These are phyloP conservation scores for Ceratosolen fusciceps DNA, from an alignment of 1,140 invertebrate genomes.

Conservation along the genomic window DNA sequence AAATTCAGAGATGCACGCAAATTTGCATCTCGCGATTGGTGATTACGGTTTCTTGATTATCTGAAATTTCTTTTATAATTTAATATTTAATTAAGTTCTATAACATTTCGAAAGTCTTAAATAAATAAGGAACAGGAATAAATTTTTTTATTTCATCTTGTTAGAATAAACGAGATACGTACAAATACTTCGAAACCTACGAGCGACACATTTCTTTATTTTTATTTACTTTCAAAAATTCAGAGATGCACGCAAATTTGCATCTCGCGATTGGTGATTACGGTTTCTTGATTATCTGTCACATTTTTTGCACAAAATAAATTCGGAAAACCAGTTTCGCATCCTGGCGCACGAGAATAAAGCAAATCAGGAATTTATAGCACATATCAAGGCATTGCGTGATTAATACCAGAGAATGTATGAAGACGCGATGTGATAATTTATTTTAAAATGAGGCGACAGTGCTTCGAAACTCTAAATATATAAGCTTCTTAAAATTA, in stretches of 20 bases:
- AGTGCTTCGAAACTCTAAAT: not conserved
- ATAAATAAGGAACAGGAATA: slow-evolving; percentile 32
- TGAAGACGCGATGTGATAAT: slow-evolving; percentile 43
- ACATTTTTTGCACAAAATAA: slow-evolving; percentile 49
- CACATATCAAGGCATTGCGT: slow-evolving; percentile 20
- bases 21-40: slow-evolving; percentile 46
- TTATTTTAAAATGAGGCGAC: slow-evolving; percentile 42
- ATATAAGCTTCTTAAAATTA: slow-evolving; percentile 11
- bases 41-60: slow-evolving; percentile 49
- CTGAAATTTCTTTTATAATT: slow-evolving; percentile 36
- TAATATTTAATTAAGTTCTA: slow-evolving; percentile 46
- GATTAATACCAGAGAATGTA: slow-evolving; percentile 42
- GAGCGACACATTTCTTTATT: slow-evolving; percentile 38
- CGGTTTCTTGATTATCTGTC: slow-evolving; percentile 49
- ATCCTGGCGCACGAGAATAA: slow-evolving; percentile 36
- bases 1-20: slow-evolving; percentile 43
- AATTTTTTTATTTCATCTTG: slow-evolving; percentile 26
- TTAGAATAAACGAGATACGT: slow-evolving; percentile 39
- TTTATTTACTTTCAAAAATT: slow-evolving; percentile 40
- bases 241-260: slow-evolving; percentile 44
- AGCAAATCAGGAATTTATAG: slow-evolving; percentile 45
- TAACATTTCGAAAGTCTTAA: slow-evolving; percentile 30
- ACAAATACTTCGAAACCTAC: slow-evolving; percentile 46
- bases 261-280: slow-evolving; percentile 47
- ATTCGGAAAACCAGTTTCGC: slow-evolving; percentile 44